Percentiles rank a stretch among this genome's conserved stretches.
Evolutionary conservation across 2,113 vertebrate species (phyloP).

Genomic region (Romanogobio albipinnatus): DNA sequence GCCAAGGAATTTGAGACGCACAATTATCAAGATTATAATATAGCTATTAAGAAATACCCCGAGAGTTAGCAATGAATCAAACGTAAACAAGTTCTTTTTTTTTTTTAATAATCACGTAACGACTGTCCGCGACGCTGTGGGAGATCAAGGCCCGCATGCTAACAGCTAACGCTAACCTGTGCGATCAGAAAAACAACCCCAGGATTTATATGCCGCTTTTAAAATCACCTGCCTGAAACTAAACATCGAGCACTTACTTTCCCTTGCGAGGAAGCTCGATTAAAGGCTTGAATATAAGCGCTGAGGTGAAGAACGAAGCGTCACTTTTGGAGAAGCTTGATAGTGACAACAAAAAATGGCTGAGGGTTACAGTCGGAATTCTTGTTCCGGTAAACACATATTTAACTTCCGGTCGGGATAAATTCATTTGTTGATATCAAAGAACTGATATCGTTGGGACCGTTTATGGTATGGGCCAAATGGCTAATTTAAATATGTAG

Average conservation of each 20-base stretch:
- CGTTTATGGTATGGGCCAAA: too few species aligned
- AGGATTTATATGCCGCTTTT: background rate
- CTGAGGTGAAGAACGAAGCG: background rate
- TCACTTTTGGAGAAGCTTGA: conserved; percentile 37
- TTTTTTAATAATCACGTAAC: background rate
- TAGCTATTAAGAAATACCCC: background rate
- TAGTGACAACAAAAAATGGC: conserved; percentile 70
- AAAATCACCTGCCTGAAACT: background rate
- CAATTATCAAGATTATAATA: background rate
- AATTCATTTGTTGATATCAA: background rate
- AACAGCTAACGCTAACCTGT: background rate
- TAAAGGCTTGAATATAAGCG: conserved; percentile 39
- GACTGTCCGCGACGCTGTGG: background rate
- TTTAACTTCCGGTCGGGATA: conserved; percentile 48
- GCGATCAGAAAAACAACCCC: background rate
- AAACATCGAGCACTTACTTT: conserved; percentile 62
- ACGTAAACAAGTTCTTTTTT: background rate
- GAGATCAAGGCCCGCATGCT: conserved; percentile 20
- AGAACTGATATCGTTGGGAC: too few species aligned
- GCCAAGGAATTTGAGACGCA: background rate
- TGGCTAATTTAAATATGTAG: too few species aligned
- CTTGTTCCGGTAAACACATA: conserved; percentile 67
- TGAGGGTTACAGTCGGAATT: conserved; percentile 66
- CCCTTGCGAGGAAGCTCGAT: conserved; percentile 5
- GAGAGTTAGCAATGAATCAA: background rate